A percentile compares a stretch with the other conserved stretches of the same genome.
Evolutionary conservation across 92 coral and sea anemone species (phyloP).

Genomic region (Micromussa lordhowensis): DNA sequence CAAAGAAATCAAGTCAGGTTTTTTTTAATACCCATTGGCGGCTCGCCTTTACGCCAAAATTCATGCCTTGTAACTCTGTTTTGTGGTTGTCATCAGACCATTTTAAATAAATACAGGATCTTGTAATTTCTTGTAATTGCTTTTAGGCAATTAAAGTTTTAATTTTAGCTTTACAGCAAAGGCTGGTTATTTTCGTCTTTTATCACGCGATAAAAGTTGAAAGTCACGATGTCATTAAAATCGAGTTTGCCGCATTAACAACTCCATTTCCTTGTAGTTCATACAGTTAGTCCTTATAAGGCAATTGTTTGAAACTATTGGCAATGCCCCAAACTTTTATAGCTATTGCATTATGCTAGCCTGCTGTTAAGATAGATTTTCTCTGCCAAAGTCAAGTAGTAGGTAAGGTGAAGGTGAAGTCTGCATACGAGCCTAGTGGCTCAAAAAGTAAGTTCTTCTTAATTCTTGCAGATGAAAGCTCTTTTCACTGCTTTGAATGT

Average conservation of each 20-base stretch:
- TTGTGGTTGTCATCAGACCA: background rate
- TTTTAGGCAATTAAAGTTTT: background rate
- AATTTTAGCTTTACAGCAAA: background rate
- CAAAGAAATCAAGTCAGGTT: too few species aligned
- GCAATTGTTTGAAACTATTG: background rate
- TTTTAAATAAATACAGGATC: background rate
- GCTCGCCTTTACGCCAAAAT: background rate
- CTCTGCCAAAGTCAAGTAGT: background rate
- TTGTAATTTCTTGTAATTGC: background rate
- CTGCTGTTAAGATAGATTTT: background rate
- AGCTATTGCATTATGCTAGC: background rate
- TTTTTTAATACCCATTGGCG: too few species aligned
- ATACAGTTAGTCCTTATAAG: background rate
- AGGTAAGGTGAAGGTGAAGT: background rate
- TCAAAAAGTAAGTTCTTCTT: background rate
- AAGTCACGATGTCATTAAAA: background rate
- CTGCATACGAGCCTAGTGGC: too few species aligned
- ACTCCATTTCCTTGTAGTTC: background rate
- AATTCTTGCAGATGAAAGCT: background rate
- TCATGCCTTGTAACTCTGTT: background rate
- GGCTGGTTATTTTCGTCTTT: background rate
- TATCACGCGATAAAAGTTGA: background rate
- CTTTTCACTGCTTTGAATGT: background rate
- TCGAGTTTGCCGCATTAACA: background rate
- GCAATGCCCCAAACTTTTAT: background rate